These are phyloP conservation scores for Uropsilus gracilis DNA, from an alignment of 2,113 vertebrate species.

Conservation along the genomic window DNA sequence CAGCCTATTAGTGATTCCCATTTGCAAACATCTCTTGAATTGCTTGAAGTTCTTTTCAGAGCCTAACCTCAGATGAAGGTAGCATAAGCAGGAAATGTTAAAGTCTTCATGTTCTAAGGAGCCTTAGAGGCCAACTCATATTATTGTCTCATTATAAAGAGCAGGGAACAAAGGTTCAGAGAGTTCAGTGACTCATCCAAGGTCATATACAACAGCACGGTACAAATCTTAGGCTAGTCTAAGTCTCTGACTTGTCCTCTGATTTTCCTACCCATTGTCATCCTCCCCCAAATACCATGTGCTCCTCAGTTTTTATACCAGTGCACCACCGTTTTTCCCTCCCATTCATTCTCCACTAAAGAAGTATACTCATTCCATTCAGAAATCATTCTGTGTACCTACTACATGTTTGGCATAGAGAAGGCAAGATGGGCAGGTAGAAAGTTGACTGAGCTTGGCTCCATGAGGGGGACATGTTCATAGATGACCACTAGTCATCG, in stretches of 20 bases:
- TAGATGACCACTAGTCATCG: no score
- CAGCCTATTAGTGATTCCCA: neutral
- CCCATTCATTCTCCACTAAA: neutral
- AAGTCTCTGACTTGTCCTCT: neutral
- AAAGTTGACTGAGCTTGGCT: neutral
- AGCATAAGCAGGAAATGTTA: neutral
- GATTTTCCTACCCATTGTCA: neutral
- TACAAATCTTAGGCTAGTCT: neutral
- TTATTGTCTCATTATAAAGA: neutral
- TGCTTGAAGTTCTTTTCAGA: neutral
- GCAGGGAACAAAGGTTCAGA: neutral
- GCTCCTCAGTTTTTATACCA: neutral
- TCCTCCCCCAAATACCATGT: neutral
- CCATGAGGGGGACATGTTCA: neutral
- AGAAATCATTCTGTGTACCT: neutral
- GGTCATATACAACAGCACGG: no score
- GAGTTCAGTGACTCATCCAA: neutral
- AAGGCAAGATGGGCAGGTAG: neutral
- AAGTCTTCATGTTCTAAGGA: neutral
- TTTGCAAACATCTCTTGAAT: conserved; percentile 8
- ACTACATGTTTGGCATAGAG: neutral
- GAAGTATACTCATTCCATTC: neutral
- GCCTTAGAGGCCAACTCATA: neutral
- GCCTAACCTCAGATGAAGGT: neutral
- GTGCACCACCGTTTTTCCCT: neutral